A percentile compares a stretch with the other conserved stretches of the same genome.
Evolutionary conservation across 1,140 invertebrate species (phyloP).

Genomic region (Episyrphus balteatus): DNA sequence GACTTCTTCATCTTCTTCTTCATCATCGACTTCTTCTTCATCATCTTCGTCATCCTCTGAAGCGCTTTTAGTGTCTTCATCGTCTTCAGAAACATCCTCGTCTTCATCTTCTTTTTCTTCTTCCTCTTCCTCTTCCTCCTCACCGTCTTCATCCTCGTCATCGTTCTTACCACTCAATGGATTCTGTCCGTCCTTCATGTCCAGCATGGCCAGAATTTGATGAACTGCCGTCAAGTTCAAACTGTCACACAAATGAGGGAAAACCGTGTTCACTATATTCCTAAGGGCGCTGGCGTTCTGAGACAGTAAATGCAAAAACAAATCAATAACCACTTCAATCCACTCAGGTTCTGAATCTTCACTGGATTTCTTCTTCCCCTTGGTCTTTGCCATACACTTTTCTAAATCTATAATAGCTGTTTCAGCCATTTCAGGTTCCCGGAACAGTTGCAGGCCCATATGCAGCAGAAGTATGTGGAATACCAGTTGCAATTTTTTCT

Average conservation of each 20-base stretch:
- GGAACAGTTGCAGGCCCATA: constrained; percentile 59
- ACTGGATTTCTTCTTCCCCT: constrained; percentile 35
- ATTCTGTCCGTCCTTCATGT: constrained; percentile 51
- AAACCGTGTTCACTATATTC: constrained; percentile 56
- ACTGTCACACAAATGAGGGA: constrained; percentile 57
- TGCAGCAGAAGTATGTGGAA: constrained; percentile 57
- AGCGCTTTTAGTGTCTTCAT: constrained; percentile 11
- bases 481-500: constrained; percentile 37
- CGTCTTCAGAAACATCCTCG: constrained; percentile 27
- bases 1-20: constrained; percentile 44
- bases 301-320: constrained; percentile 60
- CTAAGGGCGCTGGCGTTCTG: constrained; percentile 55
- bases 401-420: constrained; percentile 56
- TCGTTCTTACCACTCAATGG: constrained; percentile 42
- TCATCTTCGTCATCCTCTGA: constrained; percentile 27
- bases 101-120: constrained; percentile 38
- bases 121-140: constrained; percentile 27
- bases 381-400: constrained; percentile 53
- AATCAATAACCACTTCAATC: constrained; percentile 68
- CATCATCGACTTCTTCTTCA: constrained; percentile 31
- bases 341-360: constrained; percentile 52
- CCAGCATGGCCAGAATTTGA: constrained; percentile 61
- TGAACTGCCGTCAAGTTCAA: constrained; percentile 53
- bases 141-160: constrained; percentile 33
- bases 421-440: constrained; percentile 52